These are phyloP conservation scores for Antrozous pallidus DNA, from an alignment of 2,797 vertebrate genomes.

Conservation along the genomic window DNA sequence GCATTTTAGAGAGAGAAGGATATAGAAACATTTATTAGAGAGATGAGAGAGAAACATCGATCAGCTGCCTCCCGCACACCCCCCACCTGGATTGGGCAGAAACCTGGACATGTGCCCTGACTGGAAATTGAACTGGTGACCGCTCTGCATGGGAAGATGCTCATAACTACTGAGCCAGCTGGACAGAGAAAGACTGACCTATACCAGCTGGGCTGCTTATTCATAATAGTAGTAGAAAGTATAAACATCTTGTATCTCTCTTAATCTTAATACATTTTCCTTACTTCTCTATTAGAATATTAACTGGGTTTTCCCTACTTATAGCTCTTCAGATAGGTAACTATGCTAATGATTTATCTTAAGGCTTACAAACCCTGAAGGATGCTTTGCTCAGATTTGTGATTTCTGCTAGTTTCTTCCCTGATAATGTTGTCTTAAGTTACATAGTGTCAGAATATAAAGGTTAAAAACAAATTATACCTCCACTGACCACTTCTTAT, in stretches of 20 bases:
- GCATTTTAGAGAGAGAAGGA: no score
- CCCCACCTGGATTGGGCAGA: no score
- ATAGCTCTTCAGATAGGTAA: background rate
- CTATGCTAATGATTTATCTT: conserved; percentile 1
- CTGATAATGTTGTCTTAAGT: background rate
- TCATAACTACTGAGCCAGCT: background rate
- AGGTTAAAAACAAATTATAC: background rate
- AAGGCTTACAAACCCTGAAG: background rate
- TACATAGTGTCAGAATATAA: background rate
- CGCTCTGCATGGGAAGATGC: background rate
- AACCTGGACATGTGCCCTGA: no score
- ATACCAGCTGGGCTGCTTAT: background rate
- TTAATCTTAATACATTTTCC: background rate
- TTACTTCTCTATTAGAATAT: background rate
- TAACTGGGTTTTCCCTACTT: background rate
- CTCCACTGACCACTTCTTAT: background rate
- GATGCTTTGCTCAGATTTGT: conserved; percentile 23
- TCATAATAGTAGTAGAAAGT: background rate
- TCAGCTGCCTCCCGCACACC: background rate
- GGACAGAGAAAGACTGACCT: no score
- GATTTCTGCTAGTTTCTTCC: conserved; percentile 20
- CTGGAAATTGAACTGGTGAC: no score
- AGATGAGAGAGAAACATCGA: background rate
- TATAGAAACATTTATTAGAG: background rate
- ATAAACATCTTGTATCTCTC: background rate